Base-by-base conservation (phyloP, 35 echinoderm and acorn worm genomes). In the Stichopus chloronotus region DNA sequence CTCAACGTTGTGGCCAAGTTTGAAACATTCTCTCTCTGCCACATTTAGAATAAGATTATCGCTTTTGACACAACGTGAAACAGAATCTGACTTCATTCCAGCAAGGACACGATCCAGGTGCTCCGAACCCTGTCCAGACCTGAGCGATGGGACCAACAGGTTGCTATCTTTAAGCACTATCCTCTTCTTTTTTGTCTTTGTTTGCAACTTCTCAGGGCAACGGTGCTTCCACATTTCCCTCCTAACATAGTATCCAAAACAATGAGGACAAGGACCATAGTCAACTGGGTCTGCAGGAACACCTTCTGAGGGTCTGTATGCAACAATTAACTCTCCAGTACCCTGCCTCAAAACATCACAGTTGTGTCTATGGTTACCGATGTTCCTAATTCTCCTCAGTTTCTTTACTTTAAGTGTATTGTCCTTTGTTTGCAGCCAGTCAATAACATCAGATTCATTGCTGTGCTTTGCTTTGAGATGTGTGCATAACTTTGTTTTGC, bases 191-290 rank as follows among this genome's bases (percentile, higher is more conserved):
- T 43, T 3, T 3, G 25, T 25, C 4, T 87, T 87, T 87, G 25
- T 43, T 87, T 2, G 69, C 14, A 65, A 30, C 78, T 91, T 76
- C 19, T 60, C 79, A 77, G 76, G 19, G 53, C 86, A 90, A 7
- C 78, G 9, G 25, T 95, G 94, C 77, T 93, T 95, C 91, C 85
- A 95, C 58, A 95, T 25, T 65, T 95, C 94, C n/a, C 43, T 91
- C 69, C 78, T 93, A 11, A 96, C 88, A 58, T 91, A 76, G 43
- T 84, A 94, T 5, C 74, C 92, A 56, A 78, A 85, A 57, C 95
- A 96, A 86, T 90, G 21, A 82, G 94, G 87, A 79, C 95, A 96
- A 12, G 95, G 92, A 6, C 88, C 86, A 61, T 96, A 96, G 63
- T 96, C 95, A 59, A 6, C n/a, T n/a, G 84, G 84, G 14, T 14